Conservation (phyloP, 37 sponge, comb jelly and placozoan species). For the Sycon ciliatum region DNA sequence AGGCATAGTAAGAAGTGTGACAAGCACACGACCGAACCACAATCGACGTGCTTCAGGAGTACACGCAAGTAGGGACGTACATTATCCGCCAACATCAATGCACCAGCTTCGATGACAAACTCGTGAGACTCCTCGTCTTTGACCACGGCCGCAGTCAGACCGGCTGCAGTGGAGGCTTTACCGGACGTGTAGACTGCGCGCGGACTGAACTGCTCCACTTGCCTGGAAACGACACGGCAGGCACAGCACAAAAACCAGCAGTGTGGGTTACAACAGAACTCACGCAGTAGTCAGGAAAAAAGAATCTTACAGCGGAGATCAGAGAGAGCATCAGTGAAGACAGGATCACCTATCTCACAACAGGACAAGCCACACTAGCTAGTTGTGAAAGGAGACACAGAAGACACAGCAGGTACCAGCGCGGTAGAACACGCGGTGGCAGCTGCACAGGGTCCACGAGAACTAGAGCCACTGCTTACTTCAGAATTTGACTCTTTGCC, state of each 20-base stretch:
- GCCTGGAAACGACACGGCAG: slow-evolving; percentile 30
- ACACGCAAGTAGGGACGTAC: slow-evolving; percentile 32
- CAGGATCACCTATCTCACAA: not conserved
- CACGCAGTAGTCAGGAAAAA: too few relatives aligned
- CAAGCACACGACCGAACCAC: not conserved
- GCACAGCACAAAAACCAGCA: too few relatives aligned
- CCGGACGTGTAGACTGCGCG: slow-evolving; percentile 94
- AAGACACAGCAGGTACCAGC: not conserved
- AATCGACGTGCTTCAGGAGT: not conserved
- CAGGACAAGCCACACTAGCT: not conserved
- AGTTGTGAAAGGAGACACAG: not conserved
- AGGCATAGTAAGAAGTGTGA: not conserved
- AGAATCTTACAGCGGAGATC: too few relatives aligned
- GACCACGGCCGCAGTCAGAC: slow-evolving; percentile 97
- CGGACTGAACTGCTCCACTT: slow-evolving; percentile 91
- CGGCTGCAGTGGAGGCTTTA: slow-evolving; percentile 95
- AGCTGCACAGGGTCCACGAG: not conserved
- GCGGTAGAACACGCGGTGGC: not conserved
- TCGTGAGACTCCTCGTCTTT: slow-evolving; percentile 91
- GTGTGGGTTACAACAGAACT: not conserved
- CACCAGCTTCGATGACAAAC: slow-evolving; percentile 99
- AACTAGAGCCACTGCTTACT: slow-evolving; percentile 43
- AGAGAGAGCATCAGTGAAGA: not conserved
- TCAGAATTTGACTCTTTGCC: slow-evolving; percentile 95
- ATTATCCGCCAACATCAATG: slow-evolving; percentile 97